These are phyloP conservation scores for Solenopsis invicta DNA, from an alignment of 1,140 invertebrate species.

Conservation along the genomic window DNA sequence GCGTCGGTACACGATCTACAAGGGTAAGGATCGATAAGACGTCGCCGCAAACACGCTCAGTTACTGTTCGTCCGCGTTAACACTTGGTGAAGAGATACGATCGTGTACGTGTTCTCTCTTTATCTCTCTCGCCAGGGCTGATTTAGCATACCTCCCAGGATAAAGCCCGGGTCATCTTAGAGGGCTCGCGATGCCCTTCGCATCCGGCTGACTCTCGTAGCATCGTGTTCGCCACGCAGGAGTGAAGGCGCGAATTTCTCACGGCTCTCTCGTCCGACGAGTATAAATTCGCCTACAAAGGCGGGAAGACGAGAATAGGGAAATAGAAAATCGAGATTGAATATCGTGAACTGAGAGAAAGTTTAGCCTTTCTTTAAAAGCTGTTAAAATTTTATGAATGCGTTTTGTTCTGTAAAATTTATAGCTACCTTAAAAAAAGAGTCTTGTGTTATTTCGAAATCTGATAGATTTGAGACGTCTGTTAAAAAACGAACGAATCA, in stretches of 20 bases:
- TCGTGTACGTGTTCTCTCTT: constrained; percentile 34
- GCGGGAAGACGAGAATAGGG: neutral
- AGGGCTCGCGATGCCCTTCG: constrained; percentile 36
- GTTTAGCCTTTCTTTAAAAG: neutral
- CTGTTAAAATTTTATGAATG: neutral
- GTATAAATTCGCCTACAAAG: constrained; percentile 9
- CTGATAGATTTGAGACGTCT: no score
- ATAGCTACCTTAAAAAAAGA: neutral
- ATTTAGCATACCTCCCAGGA: constrained; percentile 47
- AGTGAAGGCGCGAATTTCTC: constrained; percentile 17
- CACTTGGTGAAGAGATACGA: constrained; percentile 45
- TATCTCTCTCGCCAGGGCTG: constrained; percentile 32
- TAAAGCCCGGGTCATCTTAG: constrained; percentile 39
- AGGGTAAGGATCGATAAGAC: constrained; percentile 55
- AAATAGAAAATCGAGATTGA: neutral
- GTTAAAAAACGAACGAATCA: no score
- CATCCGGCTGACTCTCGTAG: constrained; percentile 38
- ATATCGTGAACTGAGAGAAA: neutral
- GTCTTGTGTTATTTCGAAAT: no score
- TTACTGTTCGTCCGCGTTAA: constrained; percentile 45
- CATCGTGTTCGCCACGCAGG: constrained; percentile 13
- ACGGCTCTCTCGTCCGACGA: neutral
- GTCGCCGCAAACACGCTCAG: constrained; percentile 30
- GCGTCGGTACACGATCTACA: constrained; percentile 42
- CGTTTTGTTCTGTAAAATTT: neutral